These are phyloP conservation scores for Chrysoperla carnea DNA, from an alignment of 1,140 invertebrate species.

Conservation along the genomic window DNA sequence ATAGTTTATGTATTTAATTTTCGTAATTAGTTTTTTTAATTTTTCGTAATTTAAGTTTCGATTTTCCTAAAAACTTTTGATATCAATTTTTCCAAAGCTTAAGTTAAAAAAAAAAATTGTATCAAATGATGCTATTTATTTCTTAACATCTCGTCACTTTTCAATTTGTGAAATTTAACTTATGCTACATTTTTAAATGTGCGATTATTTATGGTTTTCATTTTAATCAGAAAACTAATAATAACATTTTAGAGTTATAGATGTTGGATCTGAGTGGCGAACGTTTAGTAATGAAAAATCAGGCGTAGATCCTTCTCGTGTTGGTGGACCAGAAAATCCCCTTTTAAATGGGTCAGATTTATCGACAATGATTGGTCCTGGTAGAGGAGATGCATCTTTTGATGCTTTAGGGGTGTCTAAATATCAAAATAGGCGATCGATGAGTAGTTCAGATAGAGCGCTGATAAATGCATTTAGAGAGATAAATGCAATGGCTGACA, in stretches of 20 bases:
- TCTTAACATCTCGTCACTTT: no score
- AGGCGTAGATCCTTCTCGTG: slow-evolving; percentile 94
- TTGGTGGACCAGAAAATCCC: slow-evolving; percentile 93
- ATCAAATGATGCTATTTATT: no score
- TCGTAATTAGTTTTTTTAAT: no score
- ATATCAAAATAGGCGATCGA: slow-evolving; percentile 86
- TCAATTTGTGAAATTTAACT: no score
- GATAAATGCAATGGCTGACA: slow-evolving; percentile 93
- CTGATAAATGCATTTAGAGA: slow-evolving; percentile 91
- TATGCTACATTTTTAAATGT: no score
- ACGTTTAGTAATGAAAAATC: slow-evolving; percentile 98
- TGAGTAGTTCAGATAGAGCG: slow-evolving; percentile 85
- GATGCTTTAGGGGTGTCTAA: slow-evolving; percentile 75
- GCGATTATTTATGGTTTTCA: no score
- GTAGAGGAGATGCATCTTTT: slow-evolving; percentile 50
- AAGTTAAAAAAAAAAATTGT: no score
- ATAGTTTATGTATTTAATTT: no score
- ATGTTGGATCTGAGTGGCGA: slow-evolving; percentile 99
- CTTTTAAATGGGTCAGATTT: slow-evolving; percentile 90
- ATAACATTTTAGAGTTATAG: slow-evolving; percentile 65
- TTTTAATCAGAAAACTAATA: background rate
- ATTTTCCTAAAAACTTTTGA: no score
- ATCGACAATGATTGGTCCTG: slow-evolving; percentile 92
- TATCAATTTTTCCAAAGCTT: no score
- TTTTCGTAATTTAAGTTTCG: no score